Conservation (phyloP, 2,888 invertebrate species). For the Harpalus rubripes region DNA sequence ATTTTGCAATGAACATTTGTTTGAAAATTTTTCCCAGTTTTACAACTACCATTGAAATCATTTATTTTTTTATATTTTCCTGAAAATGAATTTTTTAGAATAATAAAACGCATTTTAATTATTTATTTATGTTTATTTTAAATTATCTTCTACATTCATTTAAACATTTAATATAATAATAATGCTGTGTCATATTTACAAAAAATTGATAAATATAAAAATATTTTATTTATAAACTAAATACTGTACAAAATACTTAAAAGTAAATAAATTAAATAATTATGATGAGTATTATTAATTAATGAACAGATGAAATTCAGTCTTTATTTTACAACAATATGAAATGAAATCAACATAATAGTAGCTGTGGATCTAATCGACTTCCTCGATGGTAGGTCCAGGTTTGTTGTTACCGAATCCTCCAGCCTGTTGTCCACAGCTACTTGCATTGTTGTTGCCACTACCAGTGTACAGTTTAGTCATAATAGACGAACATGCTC, state of each 20-base stretch:
- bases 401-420: background rate
- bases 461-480: conserved; percentile 77
- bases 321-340: background rate
- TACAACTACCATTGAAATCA: too few relatives aligned
- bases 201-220: background rate
- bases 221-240: background rate
- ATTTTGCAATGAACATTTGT: too few relatives aligned
- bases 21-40: too few relatives aligned
- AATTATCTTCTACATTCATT: background rate
- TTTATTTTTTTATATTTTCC: background rate
- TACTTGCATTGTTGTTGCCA: background rate
- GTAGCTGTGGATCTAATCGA: conserved; percentile 18
- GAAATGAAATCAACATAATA: background rate
- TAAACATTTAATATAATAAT: background rate
- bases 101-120: background rate
- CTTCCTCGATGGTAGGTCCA: conserved; percentile 49
- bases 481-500: conserved; percentile 81
- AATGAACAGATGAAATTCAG: background rate
- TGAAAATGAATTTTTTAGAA: background rate
- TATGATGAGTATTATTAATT: too few relatives aligned
- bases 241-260: background rate
- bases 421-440: conserved; percentile 42
- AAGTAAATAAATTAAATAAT: background rate
- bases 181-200: background rate
- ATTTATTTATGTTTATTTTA: background rate